A percentile compares a stretch with the other conserved stretches of the same genome.
Evolutionary conservation across 2,888 invertebrate species (phyloP).

Genomic region (Agrotis puta): DNA sequence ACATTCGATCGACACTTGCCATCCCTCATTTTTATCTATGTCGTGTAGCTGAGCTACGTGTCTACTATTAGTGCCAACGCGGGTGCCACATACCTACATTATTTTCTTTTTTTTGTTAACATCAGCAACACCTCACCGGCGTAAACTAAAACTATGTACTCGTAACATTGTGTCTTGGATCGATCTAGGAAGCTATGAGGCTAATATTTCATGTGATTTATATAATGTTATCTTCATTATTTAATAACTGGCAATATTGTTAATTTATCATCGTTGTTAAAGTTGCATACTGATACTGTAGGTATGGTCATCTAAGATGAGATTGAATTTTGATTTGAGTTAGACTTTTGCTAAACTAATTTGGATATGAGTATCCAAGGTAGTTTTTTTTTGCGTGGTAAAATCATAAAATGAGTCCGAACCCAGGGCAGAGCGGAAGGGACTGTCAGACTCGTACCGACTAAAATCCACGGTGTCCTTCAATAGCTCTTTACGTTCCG

Average conservation of each 20-base stretch:
- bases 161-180: slow-evolving; percentile 5
- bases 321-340: too few species aligned
- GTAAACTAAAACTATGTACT: slow-evolving; percentile 45
- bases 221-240: background rate
- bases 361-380: too few species aligned
- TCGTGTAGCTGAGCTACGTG: slow-evolving; percentile 60
- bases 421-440: too few species aligned
- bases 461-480: too few species aligned
- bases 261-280: background rate
- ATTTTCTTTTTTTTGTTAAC: slow-evolving; percentile 28
- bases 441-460: too few species aligned
- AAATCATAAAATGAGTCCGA: too few species aligned
- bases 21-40: slow-evolving; percentile 50
- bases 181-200: too few species aligned
- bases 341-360: too few species aligned
- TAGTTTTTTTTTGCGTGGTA: too few species aligned
- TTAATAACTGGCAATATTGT: background rate
- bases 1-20: slow-evolving; percentile 41
- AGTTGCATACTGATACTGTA: too few species aligned
- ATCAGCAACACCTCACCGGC: slow-evolving; percentile 59
- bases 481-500: too few species aligned
- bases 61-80: slow-evolving; percentile 59
- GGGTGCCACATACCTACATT: slow-evolving; percentile 60
- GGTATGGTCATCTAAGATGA: too few species aligned
- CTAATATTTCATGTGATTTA: slow-evolving; percentile 4